These are phyloP conservation scores for Myiopsitta monachus DNA, from an alignment of 2,113 vertebrate genomes.

Conservation along the genomic window DNA sequence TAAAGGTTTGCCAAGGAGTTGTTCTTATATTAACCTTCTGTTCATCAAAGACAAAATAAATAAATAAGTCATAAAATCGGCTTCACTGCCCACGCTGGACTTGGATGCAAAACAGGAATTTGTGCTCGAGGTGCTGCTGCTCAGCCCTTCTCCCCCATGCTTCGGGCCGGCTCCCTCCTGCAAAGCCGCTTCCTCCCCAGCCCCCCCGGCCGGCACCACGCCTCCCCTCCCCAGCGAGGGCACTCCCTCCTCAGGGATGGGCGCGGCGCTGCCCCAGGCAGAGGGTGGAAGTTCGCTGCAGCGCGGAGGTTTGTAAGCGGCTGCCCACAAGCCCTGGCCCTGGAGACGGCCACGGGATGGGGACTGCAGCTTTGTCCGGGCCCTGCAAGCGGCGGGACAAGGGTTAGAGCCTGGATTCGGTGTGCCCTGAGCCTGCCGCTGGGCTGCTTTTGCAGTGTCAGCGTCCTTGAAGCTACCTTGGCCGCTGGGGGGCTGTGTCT, in stretches of 20 bases:
- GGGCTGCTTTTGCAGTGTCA: background rate
- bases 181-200: background rate
- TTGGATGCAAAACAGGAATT: slow-evolving; percentile 49
- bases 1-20: slow-evolving; percentile 91
- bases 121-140: background rate
- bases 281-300: background rate
- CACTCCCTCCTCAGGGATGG: background rate
- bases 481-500: background rate
- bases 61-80: slow-evolving; percentile 74
- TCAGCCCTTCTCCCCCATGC: background rate
- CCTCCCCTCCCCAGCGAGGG: accelerated
- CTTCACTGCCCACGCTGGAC: background rate
- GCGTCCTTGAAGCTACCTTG: background rate
- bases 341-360: background rate
- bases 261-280: background rate
- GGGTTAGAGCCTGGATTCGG: background rate
- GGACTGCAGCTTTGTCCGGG: background rate
- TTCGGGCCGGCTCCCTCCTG: background rate
- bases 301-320: background rate
- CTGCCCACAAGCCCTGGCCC: background rate
- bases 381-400: background rate
- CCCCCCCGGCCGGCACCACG: accelerated
- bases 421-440: background rate
- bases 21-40: slow-evolving; percentile 89
- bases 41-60: slow-evolving; percentile 69